Base-by-base conservation (phyloP, 1,140 invertebrate species). In the Leptestheria dahalacensis region DNA sequence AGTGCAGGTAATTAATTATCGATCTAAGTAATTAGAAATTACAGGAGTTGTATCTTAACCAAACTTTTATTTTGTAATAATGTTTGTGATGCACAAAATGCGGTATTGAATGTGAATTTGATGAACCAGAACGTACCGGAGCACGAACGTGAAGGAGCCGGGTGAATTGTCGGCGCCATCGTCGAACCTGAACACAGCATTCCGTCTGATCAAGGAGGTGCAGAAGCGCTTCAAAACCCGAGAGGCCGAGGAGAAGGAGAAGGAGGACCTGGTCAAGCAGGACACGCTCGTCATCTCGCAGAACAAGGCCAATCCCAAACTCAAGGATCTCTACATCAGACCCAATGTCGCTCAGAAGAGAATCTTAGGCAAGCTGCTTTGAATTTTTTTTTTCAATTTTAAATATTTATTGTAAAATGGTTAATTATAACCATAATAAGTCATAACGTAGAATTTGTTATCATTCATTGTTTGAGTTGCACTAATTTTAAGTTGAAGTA, bases 161-260 rank as follows among this genome's bases (percentile, higher is more conserved):
- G 96, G 96, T 54, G 94, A 98, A 75, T 79, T 96, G 52, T 87
- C 86, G 3, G 86, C 95, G 0, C 91, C 96, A 0, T 97, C 94
- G 0, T 83, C 88, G 1, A 99, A 99, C 73, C 75, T 99, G 6
- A 96, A 93, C 68, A 97, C 91, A 28, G 93, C 93, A 1, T 97
- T 96, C 71, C 79, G 95, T 59, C 76, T 98, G 9, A 99, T 99
- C 66, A 99, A 99, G 73, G 96, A 99, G 77, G 92, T 99, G 28
- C 97, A 99, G 73, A 97, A 99, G 71, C 95, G 92, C 69, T 99
- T 93, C 69, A 97, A 96, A 75, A 97, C 92, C 0, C 77, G 95
- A 60, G 97, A 99, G 74, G 92, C 93, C 1, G 96, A 99, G 74
- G 95, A 99, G 74, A 82, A 91, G 64, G 96, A 99, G 72, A 97